Percentiles rank a stretch among this genome's conserved stretches.
Conservation (phyloP, 2,113 vertebrate species). For the pig (Sus scrofa) region DNA sequence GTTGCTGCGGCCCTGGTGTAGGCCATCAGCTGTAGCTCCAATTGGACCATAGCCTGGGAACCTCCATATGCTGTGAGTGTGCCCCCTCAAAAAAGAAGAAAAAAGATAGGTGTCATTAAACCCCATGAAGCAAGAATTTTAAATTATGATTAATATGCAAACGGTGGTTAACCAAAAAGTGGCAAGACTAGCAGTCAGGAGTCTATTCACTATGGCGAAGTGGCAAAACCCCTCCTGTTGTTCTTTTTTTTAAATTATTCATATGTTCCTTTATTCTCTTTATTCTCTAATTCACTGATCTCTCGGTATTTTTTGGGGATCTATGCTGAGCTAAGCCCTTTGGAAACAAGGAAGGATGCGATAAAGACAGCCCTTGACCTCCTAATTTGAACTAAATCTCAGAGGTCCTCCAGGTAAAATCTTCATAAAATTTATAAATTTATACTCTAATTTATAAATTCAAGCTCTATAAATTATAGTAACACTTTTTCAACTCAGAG, state of each 20-base stretch:
- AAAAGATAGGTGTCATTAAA: background rate
- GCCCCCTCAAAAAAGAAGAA: too few species aligned
- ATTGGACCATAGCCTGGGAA: too few species aligned
- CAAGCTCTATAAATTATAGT: background rate
- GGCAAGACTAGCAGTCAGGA: background rate
- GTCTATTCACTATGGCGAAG: background rate
- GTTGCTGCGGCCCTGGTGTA: too few species aligned
- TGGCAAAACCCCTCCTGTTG: background rate
- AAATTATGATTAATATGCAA: background rate
- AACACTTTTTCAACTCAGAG: background rate
- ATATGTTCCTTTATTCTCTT: background rate
- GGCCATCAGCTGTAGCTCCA: too few species aligned
- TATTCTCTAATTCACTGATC: background rate
- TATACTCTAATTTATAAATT: background rate
- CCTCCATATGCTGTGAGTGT: too few species aligned
- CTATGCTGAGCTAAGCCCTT: background rate
- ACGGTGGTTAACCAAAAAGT: constrained; percentile 4
- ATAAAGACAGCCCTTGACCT: background rate
- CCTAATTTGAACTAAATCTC: constrained; percentile 2
- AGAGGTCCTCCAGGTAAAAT: background rate
- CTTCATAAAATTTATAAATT: background rate
- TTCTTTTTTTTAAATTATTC: background rate
- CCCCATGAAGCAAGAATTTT: constrained; percentile 21
- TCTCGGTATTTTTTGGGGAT: background rate
- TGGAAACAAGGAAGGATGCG: background rate